A percentile compares a stretch with the other conserved stretches of the same genome.
Conservation (phyloP, 2,888 invertebrate species). For the Drosophila mimica region DNA sequence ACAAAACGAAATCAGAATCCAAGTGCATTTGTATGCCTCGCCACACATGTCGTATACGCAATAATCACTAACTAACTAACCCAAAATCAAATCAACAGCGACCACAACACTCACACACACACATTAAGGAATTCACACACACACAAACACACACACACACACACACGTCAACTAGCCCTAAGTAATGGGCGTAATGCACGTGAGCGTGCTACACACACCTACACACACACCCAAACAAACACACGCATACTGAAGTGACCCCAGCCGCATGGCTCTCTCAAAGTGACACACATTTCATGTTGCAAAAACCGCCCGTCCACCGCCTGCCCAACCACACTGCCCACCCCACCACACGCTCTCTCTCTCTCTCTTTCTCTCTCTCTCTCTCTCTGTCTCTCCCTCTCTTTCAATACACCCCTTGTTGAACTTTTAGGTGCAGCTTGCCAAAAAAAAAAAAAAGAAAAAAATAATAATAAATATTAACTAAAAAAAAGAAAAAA, state of each 20-base stretch:
- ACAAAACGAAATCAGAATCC: slow-evolving; percentile 78
- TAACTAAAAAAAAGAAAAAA: slow-evolving; percentile 22
- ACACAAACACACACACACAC: slow-evolving; percentile 33
- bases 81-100: slow-evolving; percentile 48
- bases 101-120: slow-evolving; percentile 13
- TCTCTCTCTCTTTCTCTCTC: background rate
- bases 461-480: slow-evolving; percentile 32
- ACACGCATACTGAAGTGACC: slow-evolving; percentile 30
- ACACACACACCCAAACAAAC: slow-evolving; percentile 14
- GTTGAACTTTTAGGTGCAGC: slow-evolving; percentile 63
- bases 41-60: slow-evolving; percentile 74
- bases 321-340: slow-evolving; percentile 12
- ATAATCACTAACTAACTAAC: slow-evolving; percentile 51
- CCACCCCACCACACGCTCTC: slow-evolving; percentile 7
- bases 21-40: slow-evolving; percentile 71
- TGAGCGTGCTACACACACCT: slow-evolving; percentile 36
- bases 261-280: slow-evolving; percentile 30
- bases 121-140: background rate
- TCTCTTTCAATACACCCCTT: slow-evolving; percentile 41
- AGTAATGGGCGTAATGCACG: slow-evolving; percentile 47
- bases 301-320: slow-evolving; percentile 22
- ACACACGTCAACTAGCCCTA: slow-evolving; percentile 17
- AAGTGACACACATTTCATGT: slow-evolving; percentile 56
- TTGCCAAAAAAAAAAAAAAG: slow-evolving; percentile 58
- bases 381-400: slow-evolving; percentile 1